Evolutionary conservation across 2,797 vertebrate genomes (phyloP).

Genomic region (Lacerta agilis): DNA sequence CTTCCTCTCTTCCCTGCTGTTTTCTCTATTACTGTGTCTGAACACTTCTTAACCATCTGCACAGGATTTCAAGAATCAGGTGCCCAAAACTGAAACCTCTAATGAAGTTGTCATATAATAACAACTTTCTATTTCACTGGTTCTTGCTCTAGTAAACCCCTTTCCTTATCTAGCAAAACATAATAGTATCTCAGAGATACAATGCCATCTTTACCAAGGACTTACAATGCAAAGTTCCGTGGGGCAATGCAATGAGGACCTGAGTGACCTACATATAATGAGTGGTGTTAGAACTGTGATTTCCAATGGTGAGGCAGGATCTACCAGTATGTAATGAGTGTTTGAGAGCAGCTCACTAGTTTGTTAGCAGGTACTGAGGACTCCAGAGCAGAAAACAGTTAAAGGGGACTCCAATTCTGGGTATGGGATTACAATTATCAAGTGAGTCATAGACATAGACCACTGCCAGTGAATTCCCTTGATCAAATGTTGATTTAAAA

Average conservation of each 20-base stretch:
- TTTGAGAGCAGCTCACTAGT: background rate
- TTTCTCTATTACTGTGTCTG: constrained; percentile 21
- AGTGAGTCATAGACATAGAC: no score
- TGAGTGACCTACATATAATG: background rate
- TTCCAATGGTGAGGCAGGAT: background rate
- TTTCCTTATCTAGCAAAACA: background rate
- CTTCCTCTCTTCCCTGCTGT: constrained; percentile 27
- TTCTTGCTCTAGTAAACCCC: fast-evolving
- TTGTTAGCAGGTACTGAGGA: background rate
- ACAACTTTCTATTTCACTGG: background rate
- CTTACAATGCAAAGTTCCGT: background rate
- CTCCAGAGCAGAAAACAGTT: background rate
- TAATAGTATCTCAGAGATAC: background rate
- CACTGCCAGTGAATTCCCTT: no score
- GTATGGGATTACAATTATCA: no score
- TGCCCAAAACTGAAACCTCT: background rate
- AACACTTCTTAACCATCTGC: constrained; percentile 25
- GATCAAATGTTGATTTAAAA: no score
- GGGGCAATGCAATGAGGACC: background rate
- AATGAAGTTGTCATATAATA: background rate
- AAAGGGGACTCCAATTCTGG: background rate
- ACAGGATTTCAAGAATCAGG: constrained; percentile 19
- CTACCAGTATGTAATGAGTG: background rate
- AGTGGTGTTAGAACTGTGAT: background rate
- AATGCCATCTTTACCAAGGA: background rate